Percentiles rank a stretch among this genome's conserved stretches.
Evolutionary conservation across 2,797 vertebrate species (phyloP).

Genomic region (Erpetoichthys calabaricus): DNA sequence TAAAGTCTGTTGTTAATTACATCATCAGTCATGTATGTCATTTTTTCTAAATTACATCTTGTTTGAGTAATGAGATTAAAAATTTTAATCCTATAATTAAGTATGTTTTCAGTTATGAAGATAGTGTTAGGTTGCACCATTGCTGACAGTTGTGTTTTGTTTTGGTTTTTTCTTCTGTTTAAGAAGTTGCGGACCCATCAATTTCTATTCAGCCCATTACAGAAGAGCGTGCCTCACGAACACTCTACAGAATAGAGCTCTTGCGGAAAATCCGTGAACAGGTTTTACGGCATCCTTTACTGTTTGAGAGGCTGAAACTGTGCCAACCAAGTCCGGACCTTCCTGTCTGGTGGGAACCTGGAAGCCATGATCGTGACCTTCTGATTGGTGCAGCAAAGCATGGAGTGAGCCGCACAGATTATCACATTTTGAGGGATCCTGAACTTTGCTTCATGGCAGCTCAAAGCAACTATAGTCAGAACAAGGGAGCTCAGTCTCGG

Average conservation of each 20-base stretch:
- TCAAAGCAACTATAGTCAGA: constrained; percentile 87
- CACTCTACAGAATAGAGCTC: constrained; percentile 86
- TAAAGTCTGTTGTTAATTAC: no score
- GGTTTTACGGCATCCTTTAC: constrained; percentile 74
- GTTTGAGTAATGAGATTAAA: no score
- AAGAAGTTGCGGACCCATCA: constrained; percentile 68
- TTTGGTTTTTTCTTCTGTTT: constrained; percentile 19
- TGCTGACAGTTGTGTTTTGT: background rate
- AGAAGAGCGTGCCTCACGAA: constrained; percentile 90
- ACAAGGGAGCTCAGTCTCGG: constrained; percentile 51
- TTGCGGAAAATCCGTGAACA: constrained; percentile 91
- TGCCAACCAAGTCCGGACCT: constrained; percentile 87
- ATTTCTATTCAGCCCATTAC: constrained; percentile 94
- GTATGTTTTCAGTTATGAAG: no score
- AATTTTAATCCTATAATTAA: no score
- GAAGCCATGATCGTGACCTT: constrained; percentile 84
- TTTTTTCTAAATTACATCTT: no score
- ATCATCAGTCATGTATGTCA: no score
- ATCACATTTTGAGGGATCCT: constrained; percentile 92
- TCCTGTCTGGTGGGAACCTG: constrained; percentile 93
- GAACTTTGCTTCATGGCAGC: constrained; percentile 88
- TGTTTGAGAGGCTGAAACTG: constrained; percentile 75
- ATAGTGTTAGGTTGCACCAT: no score
- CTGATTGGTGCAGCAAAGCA: constrained; percentile 91
- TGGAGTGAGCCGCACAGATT: constrained; percentile 92